Base-by-base conservation (phyloP, 2,113 vertebrate genomes). In the Sakesphorus luctuosus region DNA sequence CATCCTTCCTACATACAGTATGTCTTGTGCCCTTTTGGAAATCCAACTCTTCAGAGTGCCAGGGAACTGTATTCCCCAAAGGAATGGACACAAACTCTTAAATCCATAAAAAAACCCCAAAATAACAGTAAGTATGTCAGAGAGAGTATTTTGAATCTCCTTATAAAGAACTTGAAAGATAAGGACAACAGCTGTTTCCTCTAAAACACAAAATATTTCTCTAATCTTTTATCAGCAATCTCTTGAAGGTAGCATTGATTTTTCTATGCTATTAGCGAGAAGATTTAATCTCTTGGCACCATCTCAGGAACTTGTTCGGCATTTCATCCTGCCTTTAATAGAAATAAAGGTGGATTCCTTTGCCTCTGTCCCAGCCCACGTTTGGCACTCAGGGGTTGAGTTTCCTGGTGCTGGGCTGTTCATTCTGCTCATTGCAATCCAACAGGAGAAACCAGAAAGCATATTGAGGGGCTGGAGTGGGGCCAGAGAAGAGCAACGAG, bases 181-280 rank as follows among this genome's bases (percentile, higher is more conserved):
- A 84, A 84, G 35, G 13, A 7, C 18, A 75, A 26, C 13, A 35
- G 13, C 19, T 63, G 3, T 80, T 69, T 77, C 55, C 40, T 55
- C 4, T 36, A 47, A 83, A 29, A 80, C 46, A 43, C 49, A 68
- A 86, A 90, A 91, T 89, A 81, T 46, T 94, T 81, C 46, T 92
- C 4, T 52, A 62, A 80, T 66, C 36, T 61, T 92, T 87, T 77
- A 56, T 74, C 80, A 83, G 11, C 55, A 40, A 8, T 61, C 25
- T 94, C 76, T 69, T 73, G 50, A 74, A 77, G 66, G 76, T 74
- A 71, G 8, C 44, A 91, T 81, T 90, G 96, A 94, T 96, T 95
- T 92, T 89, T 56, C 71, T 26, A 2, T 75, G 77, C 56, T 75
- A 38, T 67, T 91, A 67, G 74, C 47, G 84, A 59, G 40, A 69